Evolutionary conservation across 1,140 invertebrate species (phyloP), one percentile per base, ranked within the genome.

Genomic region (Drosophila sechellia): DNA sequence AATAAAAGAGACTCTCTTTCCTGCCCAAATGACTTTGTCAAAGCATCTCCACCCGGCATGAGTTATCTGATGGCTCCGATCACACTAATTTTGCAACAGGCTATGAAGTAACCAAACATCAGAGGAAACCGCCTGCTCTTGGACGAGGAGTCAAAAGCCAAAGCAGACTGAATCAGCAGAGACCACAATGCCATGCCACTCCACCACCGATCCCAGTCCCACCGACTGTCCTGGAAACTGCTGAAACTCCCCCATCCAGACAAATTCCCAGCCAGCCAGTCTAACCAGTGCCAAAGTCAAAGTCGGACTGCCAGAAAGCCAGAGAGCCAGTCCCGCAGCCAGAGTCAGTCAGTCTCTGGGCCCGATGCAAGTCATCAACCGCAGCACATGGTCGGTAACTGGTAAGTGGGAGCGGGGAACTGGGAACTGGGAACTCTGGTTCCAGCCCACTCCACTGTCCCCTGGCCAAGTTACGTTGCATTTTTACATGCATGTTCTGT

Each of bases 401-500:
- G 31, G 31, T 31, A 31, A 31, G 31, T 31, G 22, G 46, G 12
- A 31, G 31, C 45, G 6, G 45, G 45, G 5, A 27, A 48, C 22
- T 2, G 45, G 45, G 12, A 27, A 48, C 46, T 48, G 46, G 46
- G 46, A 27, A 48, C 48, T 50, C 43, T 48, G 27, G 65, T 46
- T 49, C 54, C 58, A 55, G 63, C 79, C 66, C 52, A 31, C 34
- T 55, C 64, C 22, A 49, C 70, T 57, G 53, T 60, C 48, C 53
- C 69, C 57, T 57, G 65, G 71, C 76, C 81, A 73, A 55, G 77
- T 85, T 85, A 85, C 79, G 83, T 72, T 89, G 83, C 83, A 86
- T 86, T 86, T 86, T 89, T 87, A 86, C 83, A 89, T 86, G 83
- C 79, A 86, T 86, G 83, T 74, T 81, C 79, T 71, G 75, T 43